These are phyloP conservation scores for Drosophila borborema DNA, from an alignment of 2,888 invertebrate species.

Conservation along the genomic window DNA sequence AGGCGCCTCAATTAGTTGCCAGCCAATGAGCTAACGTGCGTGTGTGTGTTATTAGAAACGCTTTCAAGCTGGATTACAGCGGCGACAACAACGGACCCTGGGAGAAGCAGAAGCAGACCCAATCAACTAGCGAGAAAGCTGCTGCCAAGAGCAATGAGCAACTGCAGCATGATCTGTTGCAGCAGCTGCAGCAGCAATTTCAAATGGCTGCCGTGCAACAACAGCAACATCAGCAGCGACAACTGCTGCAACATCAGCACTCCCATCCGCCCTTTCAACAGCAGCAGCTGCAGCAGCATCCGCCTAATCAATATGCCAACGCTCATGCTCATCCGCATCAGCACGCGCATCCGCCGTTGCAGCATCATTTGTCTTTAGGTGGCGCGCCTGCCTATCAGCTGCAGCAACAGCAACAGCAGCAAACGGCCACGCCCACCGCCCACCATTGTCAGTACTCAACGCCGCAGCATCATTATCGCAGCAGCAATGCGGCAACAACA, in stretches of 20 bases:
- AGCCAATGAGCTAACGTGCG: constrained; percentile 6
- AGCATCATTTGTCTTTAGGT: constrained; percentile 85
- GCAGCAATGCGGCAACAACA: constrained; percentile 38
- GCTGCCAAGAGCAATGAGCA: constrained; percentile 54
- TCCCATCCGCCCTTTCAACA: constrained; percentile 77
- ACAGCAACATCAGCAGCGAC: constrained; percentile 66
- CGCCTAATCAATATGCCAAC: constrained; percentile 47
- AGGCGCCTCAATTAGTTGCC: constrained; percentile 43
- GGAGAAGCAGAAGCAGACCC: constrained; percentile 80
- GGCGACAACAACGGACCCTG: constrained; percentile 82
- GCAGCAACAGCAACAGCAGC: constrained; percentile 42
- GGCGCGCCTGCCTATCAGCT: constrained; percentile 77
- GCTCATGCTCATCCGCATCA: constrained; percentile 37
- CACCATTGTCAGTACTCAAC: constrained; percentile 76
- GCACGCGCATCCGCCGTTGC: constrained; percentile 71
- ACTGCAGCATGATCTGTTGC: constrained; percentile 70
- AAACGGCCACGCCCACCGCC: constrained; percentile 12
- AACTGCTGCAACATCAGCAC: constrained; percentile 75
- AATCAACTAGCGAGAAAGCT: constrained; percentile 32
- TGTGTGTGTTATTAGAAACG: constrained; percentile 24
- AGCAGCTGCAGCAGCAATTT: constrained; percentile 73
- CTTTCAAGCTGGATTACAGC: constrained; percentile 82
- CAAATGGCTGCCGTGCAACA: constrained; percentile 67
- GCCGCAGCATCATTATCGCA: constrained; percentile 76
- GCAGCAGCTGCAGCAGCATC: constrained; percentile 60